phyloP scores from a whole-genome alignment of 2,113 vertebrate species.

The Hippocampus guttulatus region DNA sequence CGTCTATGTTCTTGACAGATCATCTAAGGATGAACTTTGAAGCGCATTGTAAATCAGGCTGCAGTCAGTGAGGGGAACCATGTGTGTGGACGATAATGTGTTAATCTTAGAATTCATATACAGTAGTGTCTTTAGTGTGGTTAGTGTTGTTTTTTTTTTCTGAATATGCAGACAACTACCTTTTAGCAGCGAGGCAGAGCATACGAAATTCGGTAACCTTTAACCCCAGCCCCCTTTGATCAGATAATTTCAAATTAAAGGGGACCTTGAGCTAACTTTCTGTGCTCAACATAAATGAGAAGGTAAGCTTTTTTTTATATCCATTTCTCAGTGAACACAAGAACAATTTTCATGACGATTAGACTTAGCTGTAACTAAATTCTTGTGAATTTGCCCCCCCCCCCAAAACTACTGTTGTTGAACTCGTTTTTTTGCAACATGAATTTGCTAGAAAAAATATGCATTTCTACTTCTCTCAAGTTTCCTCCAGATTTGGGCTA shows the following conservation, averaged over 20 bases:
- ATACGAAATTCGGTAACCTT: not conserved
- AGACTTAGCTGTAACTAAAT: not conserved
- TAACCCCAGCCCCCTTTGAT: not conserved
- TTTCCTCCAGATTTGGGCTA: not conserved
- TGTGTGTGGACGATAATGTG: slow-evolving; percentile 21
- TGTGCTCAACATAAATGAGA: not conserved
- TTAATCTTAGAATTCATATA: slow-evolving; percentile 5
- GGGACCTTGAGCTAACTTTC: not conserved
- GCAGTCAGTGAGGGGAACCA: slow-evolving; percentile 27
- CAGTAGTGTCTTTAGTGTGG: not conserved
- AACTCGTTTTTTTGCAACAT: too few relatives aligned
- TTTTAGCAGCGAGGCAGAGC: not conserved
- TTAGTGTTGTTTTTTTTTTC: not conserved
- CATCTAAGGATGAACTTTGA: slow-evolving; percentile 44
- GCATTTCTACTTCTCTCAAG: not conserved
- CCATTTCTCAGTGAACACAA: not conserved
- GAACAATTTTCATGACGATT: not conserved
- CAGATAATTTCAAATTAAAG: not conserved
- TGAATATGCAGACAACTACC: not conserved
- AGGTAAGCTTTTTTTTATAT: not conserved
- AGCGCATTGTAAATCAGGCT: slow-evolving; percentile 42
- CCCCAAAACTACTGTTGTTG: too few relatives aligned
- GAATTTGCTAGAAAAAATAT: not conserved
- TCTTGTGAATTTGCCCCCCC: too few relatives aligned
- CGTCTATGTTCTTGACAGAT: slow-evolving; percentile 46